Evolutionary conservation across 2,113 vertebrate genomes (phyloP).

Genomic region (Gymnarchus niloticus): DNA sequence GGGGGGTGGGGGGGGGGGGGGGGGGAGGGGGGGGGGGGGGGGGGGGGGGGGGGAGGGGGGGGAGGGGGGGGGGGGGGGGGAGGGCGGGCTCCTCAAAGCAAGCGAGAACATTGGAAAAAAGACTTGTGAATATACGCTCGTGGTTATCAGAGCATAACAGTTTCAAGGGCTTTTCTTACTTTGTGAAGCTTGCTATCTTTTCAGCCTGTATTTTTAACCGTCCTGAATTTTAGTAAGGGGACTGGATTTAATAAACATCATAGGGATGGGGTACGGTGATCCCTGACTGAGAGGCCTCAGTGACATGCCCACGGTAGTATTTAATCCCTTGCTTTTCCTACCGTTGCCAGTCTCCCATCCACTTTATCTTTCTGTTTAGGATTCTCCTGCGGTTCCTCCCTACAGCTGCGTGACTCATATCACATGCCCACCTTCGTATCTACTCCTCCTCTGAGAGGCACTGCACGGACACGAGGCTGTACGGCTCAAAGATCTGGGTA

Average conservation of each 20-base stretch:
- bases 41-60: no score
- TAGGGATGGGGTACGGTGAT: background rate
- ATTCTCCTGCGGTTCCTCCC: background rate
- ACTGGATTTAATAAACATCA: background rate
- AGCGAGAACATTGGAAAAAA: no score
- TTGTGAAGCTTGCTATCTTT: background rate
- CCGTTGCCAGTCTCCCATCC: background rate
- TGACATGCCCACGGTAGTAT: background rate
- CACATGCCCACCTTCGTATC: background rate
- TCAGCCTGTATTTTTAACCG: background rate
- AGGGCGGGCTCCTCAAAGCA: no score
- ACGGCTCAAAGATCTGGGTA: no score
- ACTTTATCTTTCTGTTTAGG: no score
- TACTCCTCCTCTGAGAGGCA: no score
- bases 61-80: no score
- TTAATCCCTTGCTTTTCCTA: background rate
- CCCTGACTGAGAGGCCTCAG: background rate
- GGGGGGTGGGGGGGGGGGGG: no score
- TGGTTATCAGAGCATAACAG: background rate
- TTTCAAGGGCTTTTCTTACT: background rate
- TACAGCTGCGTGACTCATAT: background rate
- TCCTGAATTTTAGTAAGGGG: no score
- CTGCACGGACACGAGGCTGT: no score
- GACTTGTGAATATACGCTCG: background rate
- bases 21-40: no score